These are phyloP conservation scores for Caradrina clavipalpis DNA, from an alignment of 2,888 invertebrate genomes.

Conservation along the genomic window DNA sequence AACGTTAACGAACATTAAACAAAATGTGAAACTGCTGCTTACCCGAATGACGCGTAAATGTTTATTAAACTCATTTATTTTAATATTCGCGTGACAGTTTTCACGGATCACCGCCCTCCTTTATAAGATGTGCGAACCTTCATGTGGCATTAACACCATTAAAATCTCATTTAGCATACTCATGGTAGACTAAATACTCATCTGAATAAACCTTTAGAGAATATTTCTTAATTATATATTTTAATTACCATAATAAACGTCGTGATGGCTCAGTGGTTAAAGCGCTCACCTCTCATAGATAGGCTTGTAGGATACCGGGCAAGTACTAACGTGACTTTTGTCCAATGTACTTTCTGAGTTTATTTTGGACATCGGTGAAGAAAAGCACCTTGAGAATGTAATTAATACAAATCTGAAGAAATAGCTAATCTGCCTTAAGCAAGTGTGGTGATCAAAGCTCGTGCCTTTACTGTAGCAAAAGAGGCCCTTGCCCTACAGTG, in stretches of 20 bases:
- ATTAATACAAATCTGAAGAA: too few species aligned
- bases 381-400: too few species aligned
- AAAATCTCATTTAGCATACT: conserved; percentile 56
- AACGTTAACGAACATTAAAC: neutral
- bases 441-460: too few species aligned
- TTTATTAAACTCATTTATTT: conserved; percentile 46
- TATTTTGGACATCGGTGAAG: too few species aligned
- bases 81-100: conserved; percentile 33
- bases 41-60: conserved; percentile 23
- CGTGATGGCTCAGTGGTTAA: too few species aligned
- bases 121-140: conserved; percentile 31
- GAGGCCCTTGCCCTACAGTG: too few species aligned
- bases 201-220: conserved; percentile 29
- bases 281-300: too few species aligned
- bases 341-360: too few species aligned
- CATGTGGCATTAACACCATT: conserved; percentile 45
- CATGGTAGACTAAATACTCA: conserved; percentile 34
- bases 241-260: neutral
- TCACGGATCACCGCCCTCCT: conserved; percentile 61
- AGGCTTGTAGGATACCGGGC: too few species aligned
- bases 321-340: too few species aligned
- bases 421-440: too few species aligned
- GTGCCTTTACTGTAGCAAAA: too few species aligned
- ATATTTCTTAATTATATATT: conserved; percentile 6
- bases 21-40: neutral